A percentile compares a stretch with the other conserved stretches of the same genome.
These are phyloP conservation scores for Metaphire vulgaris DNA, from an alignment of 1,140 invertebrate genomes.

Conservation along the genomic window DNA sequence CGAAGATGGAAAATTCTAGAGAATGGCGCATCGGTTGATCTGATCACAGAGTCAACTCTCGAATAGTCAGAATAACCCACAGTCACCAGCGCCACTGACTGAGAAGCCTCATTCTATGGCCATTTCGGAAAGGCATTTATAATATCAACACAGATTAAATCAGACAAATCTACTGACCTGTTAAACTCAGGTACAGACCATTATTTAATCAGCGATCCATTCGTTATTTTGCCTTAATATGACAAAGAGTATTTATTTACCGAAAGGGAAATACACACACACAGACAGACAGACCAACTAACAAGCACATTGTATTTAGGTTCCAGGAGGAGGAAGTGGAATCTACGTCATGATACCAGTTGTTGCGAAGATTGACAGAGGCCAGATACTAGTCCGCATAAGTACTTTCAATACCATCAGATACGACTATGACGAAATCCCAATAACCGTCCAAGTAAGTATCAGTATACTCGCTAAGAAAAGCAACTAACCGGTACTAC, in stretches of 20 bases:
- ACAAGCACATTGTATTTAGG: background rate
- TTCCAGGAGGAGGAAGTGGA: background rate
- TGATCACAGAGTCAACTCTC: background rate
- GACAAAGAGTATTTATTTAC: background rate
- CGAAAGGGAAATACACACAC: background rate
- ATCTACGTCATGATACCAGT: slow-evolving; percentile 15
- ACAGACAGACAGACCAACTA: background rate
- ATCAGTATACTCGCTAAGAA: too few relatives aligned
- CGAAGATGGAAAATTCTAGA: too few relatives aligned
- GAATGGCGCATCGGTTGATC: too few relatives aligned
- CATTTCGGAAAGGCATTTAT: too few relatives aligned
- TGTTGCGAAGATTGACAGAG: slow-evolving; percentile 11
- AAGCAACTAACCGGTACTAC: too few relatives aligned
- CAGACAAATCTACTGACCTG: too few relatives aligned
- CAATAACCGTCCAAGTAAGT: background rate
- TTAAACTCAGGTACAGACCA: too few relatives aligned
- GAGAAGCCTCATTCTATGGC: too few relatives aligned
- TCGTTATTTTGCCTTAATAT: background rate
- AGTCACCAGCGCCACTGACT: too few relatives aligned
- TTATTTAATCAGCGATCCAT: background rate
- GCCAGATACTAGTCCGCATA: slow-evolving; percentile 13
- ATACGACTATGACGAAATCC: slow-evolving; percentile 8
- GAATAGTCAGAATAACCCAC: background rate
- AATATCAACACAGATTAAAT: too few relatives aligned
- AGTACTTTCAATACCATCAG: slow-evolving; percentile 11